Evolutionary conservation across 2,888 invertebrate species (phyloP), one percentile per base, ranked within the genome.

Genomic region (Pristionchus maxplancki): DNA sequence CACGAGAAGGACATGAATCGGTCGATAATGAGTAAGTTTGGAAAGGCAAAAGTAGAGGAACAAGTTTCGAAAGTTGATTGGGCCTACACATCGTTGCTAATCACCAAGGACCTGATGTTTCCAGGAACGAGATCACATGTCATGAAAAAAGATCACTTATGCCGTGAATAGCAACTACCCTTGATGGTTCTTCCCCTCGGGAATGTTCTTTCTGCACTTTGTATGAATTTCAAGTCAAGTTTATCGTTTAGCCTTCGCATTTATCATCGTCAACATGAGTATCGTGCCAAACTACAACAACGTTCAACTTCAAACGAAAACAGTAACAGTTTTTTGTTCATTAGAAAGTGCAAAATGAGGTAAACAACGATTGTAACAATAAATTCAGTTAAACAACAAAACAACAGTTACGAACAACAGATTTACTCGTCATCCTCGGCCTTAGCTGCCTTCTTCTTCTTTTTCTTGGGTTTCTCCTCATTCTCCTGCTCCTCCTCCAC

Each of bases 401-500:
- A 71, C 50, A 87, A 71, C 86, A 87, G 71, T 53, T 40, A 71
- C 31, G 11, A 87, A 71, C 71, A 28, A 34, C 20, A 31, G 13
- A 2, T 58, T 88, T 37, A 88, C 85, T 83, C 84, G 28, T 92
- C 92, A n/a, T 89, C 90, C 71, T 87, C 91, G 37, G 88, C 89
- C 88, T 91, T 91, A 13, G 37, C 67, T 0, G 34, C 83, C 91
- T 91, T 92, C 92, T 92, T 92, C 90, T 92, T 93, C 89, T 92
- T 92, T 83, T 91, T 92, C 62, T 89, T 88, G 17, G 90, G 89
- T 64, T 88, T 82, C 34, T 90, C 90, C 40, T 89, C 90, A 82
- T 89, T 88, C 74, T 81, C 88, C 58, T 88, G 88, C 37, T 88
- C 85, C 62, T 88, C 89, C 40, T 64, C 85, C 17, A 88, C 88